Evolutionary conservation across 1,140 invertebrate genomes (phyloP).

Genomic region (Wiebesia pumilae): DNA sequence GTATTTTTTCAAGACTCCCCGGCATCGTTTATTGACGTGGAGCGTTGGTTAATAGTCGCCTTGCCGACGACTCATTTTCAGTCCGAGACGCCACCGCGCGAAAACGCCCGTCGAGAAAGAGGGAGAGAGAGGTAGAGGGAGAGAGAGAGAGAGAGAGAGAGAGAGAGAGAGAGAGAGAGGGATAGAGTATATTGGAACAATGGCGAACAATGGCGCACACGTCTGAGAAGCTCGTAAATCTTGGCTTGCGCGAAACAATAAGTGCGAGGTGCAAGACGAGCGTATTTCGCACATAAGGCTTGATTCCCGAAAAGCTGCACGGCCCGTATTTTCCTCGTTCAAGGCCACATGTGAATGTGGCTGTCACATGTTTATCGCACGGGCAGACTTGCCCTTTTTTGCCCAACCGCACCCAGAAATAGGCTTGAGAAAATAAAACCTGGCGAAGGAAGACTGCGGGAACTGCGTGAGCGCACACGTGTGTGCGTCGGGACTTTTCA

Average conservation of each 20-base stretch:
- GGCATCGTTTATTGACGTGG: too few species aligned
- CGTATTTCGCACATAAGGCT: not conserved
- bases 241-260: not conserved
- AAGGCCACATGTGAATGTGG: not conserved
- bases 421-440: slow-evolving; percentile 36
- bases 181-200: not conserved
- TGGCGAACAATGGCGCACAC: not conserved
- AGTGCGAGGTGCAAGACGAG: not conserved
- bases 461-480: not conserved
- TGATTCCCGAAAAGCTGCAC: not conserved
- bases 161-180: not conserved
- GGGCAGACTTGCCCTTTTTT: not conserved
- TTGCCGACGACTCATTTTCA: too few species aligned
- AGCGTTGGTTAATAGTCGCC: too few species aligned
- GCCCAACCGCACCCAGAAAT: slow-evolving; percentile 4
- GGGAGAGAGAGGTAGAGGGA: too few species aligned
- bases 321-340: not conserved
- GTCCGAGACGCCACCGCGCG: too few species aligned
- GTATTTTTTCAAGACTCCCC: too few species aligned
- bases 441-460: not conserved
- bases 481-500: too few species aligned
- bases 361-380: slow-evolving; percentile 9
- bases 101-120: too few species aligned
- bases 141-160: too few species aligned
- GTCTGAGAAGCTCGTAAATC: not conserved